These are phyloP conservation scores for Yponomeuta sedellus DNA, from an alignment of 2,888 invertebrate genomes.

Conservation along the genomic window DNA sequence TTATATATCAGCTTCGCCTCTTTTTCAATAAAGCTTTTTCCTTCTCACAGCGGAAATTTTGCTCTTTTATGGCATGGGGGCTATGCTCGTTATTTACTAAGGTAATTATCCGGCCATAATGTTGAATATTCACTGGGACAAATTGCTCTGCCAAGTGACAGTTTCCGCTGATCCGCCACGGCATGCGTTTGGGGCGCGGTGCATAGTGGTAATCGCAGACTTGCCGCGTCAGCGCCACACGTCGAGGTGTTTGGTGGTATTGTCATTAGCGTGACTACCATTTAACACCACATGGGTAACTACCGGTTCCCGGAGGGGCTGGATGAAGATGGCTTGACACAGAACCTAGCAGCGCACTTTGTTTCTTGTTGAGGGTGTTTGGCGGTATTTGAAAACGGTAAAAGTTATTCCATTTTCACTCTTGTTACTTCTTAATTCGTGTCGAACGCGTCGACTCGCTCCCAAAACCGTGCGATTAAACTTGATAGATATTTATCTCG, in stretches of 20 bases:
- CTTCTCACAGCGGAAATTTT: conserved; percentile 66
- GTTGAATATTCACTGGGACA: conserved; percentile 57
- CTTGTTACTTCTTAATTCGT: background rate
- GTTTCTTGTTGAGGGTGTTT: conserved; percentile 14
- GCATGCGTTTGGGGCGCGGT: background rate
- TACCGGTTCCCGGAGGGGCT: too few species aligned
- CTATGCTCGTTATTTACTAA: conserved; percentile 68
- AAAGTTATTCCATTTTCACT: background rate
- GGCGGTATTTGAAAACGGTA: background rate
- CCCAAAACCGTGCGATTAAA: too few species aligned
- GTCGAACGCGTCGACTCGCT: too few species aligned
- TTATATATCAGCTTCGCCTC: conserved; percentile 71
- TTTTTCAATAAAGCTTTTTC: conserved; percentile 75
- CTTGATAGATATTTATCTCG: too few species aligned
- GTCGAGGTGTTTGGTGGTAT: conserved; percentile 8
- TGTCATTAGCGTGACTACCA: too few species aligned
- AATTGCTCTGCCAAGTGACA: conserved; percentile 52
- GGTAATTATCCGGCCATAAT: conserved; percentile 63
- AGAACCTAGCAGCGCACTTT: too few species aligned
- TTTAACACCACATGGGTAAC: too few species aligned
- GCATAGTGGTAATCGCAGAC: conserved; percentile 3
- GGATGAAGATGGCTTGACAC: too few species aligned
- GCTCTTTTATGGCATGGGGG: conserved; percentile 65
- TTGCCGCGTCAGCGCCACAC: conserved; percentile 25
- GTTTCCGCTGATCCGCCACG: conserved; percentile 36